phyloP scores from a whole-genome alignment of 2,113 vertebrate genomes.

The Morphnarchus princeps region DNA sequence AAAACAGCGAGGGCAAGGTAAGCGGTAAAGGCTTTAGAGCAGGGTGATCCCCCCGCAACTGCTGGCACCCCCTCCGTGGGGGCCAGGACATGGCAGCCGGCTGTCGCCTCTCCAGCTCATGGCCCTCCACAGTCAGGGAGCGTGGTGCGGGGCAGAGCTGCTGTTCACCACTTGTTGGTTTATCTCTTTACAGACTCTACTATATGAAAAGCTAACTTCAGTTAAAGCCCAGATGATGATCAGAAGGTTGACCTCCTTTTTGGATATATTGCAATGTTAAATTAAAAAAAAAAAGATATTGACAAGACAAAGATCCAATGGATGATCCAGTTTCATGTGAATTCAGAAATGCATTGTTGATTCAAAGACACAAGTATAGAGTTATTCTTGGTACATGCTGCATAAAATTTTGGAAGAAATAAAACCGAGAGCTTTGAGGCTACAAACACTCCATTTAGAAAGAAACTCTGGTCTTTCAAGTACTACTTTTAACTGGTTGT shows the following conservation, averaged over 20 bases:
- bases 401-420: background rate
- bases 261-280: background rate
- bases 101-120: fast-evolving
- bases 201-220: background rate
- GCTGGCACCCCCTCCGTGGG: fast-evolving
- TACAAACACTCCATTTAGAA: background rate
- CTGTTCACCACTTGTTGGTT: background rate
- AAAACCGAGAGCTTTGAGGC: background rate
- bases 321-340: background rate
- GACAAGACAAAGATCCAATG: background rate
- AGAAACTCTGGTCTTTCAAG: background rate
- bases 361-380: background rate
- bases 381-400: background rate
- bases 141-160: fast-evolving
- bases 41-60: too few species aligned
- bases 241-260: background rate
- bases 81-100: fast-evolving
- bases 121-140: background rate
- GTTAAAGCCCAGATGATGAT: background rate
- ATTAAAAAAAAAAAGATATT: background rate
- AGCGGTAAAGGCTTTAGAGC: background rate
- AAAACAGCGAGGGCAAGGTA: background rate
- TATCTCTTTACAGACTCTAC: background rate
- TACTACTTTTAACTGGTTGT: background rate
- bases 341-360: background rate